Evolutionary conservation across 2,888 invertebrate genomes (phyloP), one percentile per base, ranked within the genome.

Genomic region (Julus scanicus): DNA sequence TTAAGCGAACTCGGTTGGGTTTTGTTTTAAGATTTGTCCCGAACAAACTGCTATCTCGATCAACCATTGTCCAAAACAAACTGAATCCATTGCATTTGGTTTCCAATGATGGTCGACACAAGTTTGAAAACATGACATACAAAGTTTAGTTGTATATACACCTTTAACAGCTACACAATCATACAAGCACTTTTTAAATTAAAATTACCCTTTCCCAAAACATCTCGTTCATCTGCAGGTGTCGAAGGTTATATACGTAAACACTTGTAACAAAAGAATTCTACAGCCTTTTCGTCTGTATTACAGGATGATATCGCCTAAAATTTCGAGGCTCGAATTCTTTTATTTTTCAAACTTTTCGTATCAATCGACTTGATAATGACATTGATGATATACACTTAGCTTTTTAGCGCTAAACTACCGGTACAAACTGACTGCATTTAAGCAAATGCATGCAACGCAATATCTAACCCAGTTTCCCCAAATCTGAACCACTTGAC

Each of bases 401-500:
- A 20, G 71, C 71, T 71, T 17, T n/a, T 71, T 9, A 71, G 71
- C 8, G 9, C 20, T 9, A 71, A 71, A 71, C 71, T 71, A 71
- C 71, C 71, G 71, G 20, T 71, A 29, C 9, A 71, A 71, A 71
- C 29, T 17, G 17, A n/a, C 57, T 71, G 71, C 71, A 71, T 71
- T 71, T 9, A 71, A 20, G 20, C 20, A 71, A 71, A 71, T 71
- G 71, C 71, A 71, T 20, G 20, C 71, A 71, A 20, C 9, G 13
- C 20, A 20, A 71, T 29, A 71, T 71, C 71, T 71, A 71, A 20
- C 71, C 71, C 71, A 71, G 71, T 29, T 71, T 71, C 71, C 71
- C 71, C 71, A 71, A 20, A 71, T 71, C 29, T 9, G 71, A 71
- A 29, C 71, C 71, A 71, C 29, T 29, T 29, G 71, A 29, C 20